Evolutionary conservation across 2,888 invertebrate species (phyloP).

Genomic region (Furcula furcula): DNA sequence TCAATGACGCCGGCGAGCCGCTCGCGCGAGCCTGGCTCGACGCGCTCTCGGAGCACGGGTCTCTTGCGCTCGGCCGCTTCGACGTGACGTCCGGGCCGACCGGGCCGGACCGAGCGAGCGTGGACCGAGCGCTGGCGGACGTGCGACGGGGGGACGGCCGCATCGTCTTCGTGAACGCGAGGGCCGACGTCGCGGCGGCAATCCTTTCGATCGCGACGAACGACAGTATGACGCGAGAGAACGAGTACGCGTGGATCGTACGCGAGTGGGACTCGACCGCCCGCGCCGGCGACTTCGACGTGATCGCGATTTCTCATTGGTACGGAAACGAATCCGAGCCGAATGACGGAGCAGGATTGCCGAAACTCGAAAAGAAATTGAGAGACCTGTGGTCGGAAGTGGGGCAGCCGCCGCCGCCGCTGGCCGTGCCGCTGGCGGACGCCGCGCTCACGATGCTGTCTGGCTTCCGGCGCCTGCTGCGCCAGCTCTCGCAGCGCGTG

Average conservation of each 20-base stretch:
- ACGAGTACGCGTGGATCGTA: constrained; percentile 45
- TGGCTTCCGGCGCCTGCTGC: constrained; percentile 9
- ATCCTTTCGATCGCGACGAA: constrained; percentile 84
- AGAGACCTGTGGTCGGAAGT: background rate
- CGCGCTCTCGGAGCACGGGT: background rate
- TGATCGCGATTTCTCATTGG: constrained; percentile 34
- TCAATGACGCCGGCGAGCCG: background rate
- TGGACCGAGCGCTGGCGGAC: background rate
- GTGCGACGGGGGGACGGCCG: constrained; percentile 72
- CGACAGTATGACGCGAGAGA: constrained; percentile 65
- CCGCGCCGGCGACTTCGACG: constrained; percentile 7
- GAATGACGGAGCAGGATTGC: background rate
- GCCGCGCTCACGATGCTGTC: constrained; percentile 26
- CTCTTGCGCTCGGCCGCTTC: background rate
- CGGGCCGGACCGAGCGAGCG: too few relatives aligned
- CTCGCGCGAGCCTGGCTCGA: background rate
- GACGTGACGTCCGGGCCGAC: background rate
- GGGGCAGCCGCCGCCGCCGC: constrained; percentile 23
- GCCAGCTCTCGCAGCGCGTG: constrained; percentile 2
- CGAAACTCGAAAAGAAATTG: background rate
- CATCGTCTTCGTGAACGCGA: constrained; percentile 91
- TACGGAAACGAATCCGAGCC: constrained; percentile 12
- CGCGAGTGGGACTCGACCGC: constrained; percentile 38
- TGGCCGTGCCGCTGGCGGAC: constrained; percentile 23
- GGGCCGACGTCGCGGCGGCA: constrained; percentile 82